Conservation (phyloP, 37 sponge, comb jelly and placozoan species). For the Cladorhizidae sp. region DNA sequence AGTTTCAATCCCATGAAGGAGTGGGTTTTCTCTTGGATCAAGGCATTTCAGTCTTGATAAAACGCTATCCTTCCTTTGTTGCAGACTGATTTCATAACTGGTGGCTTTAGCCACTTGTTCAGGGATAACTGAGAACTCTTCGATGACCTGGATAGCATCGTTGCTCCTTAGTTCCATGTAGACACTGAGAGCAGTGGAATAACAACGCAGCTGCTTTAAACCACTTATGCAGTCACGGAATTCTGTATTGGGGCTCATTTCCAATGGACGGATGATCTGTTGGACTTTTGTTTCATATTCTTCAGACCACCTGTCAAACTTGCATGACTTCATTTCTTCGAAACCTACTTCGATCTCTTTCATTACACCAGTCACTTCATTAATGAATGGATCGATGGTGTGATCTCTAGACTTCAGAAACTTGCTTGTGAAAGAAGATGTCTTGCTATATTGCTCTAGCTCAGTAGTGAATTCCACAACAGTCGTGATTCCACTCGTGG, state of each 20-base stretch:
- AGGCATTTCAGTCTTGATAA: not conserved
- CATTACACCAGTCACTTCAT: not conserved
- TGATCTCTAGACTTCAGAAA: no score
- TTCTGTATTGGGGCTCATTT: no score
- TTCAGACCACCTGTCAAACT: no score
- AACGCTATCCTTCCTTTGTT: not conserved
- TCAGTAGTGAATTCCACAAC: conserved; percentile 45
- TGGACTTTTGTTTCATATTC: no score
- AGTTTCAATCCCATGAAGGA: conserved; percentile 22
- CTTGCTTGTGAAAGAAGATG: no score
- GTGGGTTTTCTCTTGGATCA: conserved; percentile 28
- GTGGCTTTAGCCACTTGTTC: conserved; percentile 34
- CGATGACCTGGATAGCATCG: conserved; percentile 53
- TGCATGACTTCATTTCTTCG: no score
- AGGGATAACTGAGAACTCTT: conserved; percentile 11
- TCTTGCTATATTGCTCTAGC: conserved; percentile 11
- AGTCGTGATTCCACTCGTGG: conserved; percentile 43
- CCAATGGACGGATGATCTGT: no score
- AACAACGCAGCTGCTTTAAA: conserved; percentile 31
- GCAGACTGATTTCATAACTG: conserved; percentile 15
- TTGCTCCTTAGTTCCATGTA: conserved; percentile 54
- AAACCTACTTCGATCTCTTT: no score
- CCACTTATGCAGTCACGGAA: conserved; percentile 25
- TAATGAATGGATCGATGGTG: no score
- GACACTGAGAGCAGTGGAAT: conserved; percentile 37